Evolutionary conservation across 2,113 vertebrate genomes (phyloP).

Genomic region (Plecotus auritus): DNA sequence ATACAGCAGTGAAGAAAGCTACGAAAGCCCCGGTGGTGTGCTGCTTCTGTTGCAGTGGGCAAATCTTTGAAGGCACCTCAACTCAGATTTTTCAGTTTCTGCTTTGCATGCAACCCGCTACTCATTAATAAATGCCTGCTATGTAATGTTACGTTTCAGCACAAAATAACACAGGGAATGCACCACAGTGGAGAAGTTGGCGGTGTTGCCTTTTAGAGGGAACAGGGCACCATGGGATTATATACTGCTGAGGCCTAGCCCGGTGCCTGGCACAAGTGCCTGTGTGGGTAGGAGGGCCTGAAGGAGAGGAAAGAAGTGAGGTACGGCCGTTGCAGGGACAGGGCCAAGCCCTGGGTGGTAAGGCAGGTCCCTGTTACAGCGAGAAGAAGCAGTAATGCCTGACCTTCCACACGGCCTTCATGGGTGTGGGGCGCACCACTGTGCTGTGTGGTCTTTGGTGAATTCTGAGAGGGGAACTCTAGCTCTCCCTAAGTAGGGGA

Average conservation of each 20-base stretch:
- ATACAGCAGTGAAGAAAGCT: background rate
- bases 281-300: background rate
- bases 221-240: background rate
- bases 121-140: background rate
- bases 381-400: background rate
- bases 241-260: too few relatives aligned
- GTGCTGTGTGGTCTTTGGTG: background rate
- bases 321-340: background rate
- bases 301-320: background rate
- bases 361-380: background rate
- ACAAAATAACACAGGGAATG: background rate
- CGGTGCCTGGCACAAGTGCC: background rate
- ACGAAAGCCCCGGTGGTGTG: accelerated
- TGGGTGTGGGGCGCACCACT: background rate
- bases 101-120: background rate
- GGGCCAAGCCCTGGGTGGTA: background rate
- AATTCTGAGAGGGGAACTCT: background rate
- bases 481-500: background rate
- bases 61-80: accelerated
- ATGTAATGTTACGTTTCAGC: background rate
- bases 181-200: background rate
- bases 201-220: background rate
- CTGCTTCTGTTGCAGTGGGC: accelerated
- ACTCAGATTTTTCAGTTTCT: background rate
- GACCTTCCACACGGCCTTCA: background rate